Conservation (phyloP, 2,797 vertebrate genomes). For the Urocyon cinereoargenteus region DNA sequence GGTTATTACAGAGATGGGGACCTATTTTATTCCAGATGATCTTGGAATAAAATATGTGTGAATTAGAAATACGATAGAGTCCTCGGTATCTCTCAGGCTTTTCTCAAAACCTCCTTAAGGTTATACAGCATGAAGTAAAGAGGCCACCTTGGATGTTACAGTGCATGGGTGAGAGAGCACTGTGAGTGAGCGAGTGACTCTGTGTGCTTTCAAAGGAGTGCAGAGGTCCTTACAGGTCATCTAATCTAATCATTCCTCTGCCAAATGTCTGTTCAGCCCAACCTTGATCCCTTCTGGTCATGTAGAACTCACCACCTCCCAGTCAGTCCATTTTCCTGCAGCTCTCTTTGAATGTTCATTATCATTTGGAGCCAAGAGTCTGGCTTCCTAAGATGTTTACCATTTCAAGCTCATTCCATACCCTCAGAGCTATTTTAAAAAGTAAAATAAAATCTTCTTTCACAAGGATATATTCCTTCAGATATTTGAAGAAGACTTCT, state of each 20-base stretch:
- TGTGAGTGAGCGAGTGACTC: neutral
- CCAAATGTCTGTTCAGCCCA: neutral
- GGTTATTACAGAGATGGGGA: neutral
- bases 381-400: slow-evolving; percentile 11
- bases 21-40: neutral
- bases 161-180: neutral
- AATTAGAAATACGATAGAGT: neutral
- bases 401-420: neutral
- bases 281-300: neutral
- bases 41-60: neutral
- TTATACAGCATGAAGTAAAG: neutral
- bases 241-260: neutral
- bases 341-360: neutral
- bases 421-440: neutral
- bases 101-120: neutral
- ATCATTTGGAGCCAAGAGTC: neutral
- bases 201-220: neutral
- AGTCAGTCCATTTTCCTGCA: neutral
- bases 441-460: neutral
- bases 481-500: neutral
- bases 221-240: neutral
- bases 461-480: neutral
- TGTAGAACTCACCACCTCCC: neutral
- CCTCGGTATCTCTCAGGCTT: neutral
- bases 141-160: neutral